Percentiles rank a stretch among this genome's conserved stretches.
phyloP scores from a whole-genome alignment of 2,113 vertebrate genomes.

The Chloropsis hardwickii region DNA sequence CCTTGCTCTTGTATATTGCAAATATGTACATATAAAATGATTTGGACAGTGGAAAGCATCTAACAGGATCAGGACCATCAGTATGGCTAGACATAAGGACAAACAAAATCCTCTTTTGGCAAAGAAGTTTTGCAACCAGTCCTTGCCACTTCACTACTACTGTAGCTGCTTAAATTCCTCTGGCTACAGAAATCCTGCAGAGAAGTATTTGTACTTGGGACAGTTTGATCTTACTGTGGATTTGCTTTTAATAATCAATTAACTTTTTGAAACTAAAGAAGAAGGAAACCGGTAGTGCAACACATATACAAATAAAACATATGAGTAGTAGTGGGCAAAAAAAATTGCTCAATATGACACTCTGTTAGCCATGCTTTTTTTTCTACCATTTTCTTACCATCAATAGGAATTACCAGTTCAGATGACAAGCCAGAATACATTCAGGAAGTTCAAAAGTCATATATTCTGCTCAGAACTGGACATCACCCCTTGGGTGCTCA shows the following conservation, averaged over 20 bases:
- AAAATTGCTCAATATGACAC: neutral
- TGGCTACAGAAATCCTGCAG: neutral
- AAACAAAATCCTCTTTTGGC: neutral
- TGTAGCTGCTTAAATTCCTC: neutral
- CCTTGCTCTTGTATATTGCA: neutral
- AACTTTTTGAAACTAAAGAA: neutral
- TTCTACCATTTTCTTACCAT: neutral
- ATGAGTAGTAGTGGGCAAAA: rapidly evolving
- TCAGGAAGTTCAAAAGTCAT: neutral
- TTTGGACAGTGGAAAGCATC: neutral
- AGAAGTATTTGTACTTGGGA: neutral
- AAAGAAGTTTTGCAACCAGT: neutral
- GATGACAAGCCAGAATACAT: neutral
- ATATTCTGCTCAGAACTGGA: neutral
- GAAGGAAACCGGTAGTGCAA: neutral
- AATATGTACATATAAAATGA: neutral
- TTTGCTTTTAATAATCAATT: neutral
- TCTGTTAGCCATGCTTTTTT: neutral
- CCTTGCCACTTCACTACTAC: neutral
- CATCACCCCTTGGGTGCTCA: neutral
- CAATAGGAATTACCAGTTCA: neutral
- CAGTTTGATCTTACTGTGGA: neutral
- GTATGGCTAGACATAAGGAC: neutral
- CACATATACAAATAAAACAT: neutral
- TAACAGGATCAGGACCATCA: neutral